These are phyloP conservation scores for Drosophila pallidifrons DNA, from an alignment of 1,140 invertebrate species.

Conservation along the genomic window DNA sequence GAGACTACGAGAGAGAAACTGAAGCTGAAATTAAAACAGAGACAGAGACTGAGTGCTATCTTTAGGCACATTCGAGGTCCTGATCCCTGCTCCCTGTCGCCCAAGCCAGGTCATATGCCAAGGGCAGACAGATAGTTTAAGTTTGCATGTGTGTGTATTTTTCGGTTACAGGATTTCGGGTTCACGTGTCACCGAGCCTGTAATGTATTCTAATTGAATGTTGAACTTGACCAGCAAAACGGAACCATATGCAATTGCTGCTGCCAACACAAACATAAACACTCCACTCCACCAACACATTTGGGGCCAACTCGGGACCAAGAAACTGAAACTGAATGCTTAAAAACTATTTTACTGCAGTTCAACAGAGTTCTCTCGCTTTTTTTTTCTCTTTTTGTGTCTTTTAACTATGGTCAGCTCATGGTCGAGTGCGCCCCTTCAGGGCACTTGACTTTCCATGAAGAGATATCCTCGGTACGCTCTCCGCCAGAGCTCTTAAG, in stretches of 20 bases:
- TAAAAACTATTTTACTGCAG: constrained; percentile 32
- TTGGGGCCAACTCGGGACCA: neutral
- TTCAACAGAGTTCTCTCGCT: constrained; percentile 19
- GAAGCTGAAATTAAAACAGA: too few species aligned
- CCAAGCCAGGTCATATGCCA: constrained; percentile 39
- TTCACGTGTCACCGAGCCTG: constrained; percentile 75
- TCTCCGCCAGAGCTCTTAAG: too few species aligned
- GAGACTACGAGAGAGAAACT: too few species aligned
- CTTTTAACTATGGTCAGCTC: neutral
- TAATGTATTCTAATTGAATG: constrained; percentile 83
- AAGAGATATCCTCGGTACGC: neutral
- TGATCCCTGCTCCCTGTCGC: neutral
- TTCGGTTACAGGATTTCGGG: constrained; percentile 11
- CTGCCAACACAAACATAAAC: constrained; percentile 10
- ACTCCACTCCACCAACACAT: constrained; percentile 4
- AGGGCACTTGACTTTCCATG: neutral
- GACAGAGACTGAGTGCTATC: constrained; percentile 3
- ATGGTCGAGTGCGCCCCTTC: neutral
- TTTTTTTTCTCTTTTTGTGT: neutral
- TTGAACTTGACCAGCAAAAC: constrained; percentile 71
- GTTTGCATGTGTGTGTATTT: constrained; percentile 13
- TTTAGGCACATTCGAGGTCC: constrained; percentile 5
- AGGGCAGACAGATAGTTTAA: constrained; percentile 61
- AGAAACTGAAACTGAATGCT: constrained; percentile 8
- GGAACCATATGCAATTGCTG: constrained; percentile 36